phyloP scores from a whole-genome alignment of 1,140 invertebrate species.

The Tetramorium alpestre region DNA sequence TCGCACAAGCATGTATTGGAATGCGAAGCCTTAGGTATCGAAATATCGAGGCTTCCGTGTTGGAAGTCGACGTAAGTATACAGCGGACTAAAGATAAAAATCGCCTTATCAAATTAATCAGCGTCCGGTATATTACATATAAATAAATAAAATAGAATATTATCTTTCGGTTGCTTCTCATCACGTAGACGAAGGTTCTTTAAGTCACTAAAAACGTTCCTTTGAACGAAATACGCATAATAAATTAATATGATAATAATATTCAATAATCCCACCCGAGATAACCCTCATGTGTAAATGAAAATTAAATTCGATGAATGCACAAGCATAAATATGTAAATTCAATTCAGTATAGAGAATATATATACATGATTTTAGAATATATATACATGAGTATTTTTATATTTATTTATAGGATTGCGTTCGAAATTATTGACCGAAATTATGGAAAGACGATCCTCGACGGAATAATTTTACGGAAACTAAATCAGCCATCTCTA shows the following conservation, averaged over 20 bases:
- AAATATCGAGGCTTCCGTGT: conserved; percentile 65
- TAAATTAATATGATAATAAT: conserved; percentile 8
- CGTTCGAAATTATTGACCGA: conserved; percentile 6
- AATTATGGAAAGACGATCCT: not conserved
- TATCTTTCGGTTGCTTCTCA: not conserved
- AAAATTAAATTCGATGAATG: not conserved
- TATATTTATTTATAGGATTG: no score
- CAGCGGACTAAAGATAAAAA: not conserved
- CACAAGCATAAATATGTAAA: not conserved
- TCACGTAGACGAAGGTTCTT: not conserved
- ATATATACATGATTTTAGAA: not conserved
- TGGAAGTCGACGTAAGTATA: conserved; percentile 24
- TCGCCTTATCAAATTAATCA: conserved; percentile 3
- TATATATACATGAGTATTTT: not conserved
- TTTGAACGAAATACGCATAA: not conserved
- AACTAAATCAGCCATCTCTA: not conserved
- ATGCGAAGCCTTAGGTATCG: conserved; percentile 65
- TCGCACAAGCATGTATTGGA: conserved; percentile 47
- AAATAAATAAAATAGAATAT: not conserved
- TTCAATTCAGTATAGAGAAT: not conserved
- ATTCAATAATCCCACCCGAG: not conserved
- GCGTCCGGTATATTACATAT: not conserved
- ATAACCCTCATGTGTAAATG: no score
- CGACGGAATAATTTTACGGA: not conserved
- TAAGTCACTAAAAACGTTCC: not conserved